Evolutionary conservation across 2,797 vertebrate genomes (phyloP).

Genomic region (Echiichthys vipera): DNA sequence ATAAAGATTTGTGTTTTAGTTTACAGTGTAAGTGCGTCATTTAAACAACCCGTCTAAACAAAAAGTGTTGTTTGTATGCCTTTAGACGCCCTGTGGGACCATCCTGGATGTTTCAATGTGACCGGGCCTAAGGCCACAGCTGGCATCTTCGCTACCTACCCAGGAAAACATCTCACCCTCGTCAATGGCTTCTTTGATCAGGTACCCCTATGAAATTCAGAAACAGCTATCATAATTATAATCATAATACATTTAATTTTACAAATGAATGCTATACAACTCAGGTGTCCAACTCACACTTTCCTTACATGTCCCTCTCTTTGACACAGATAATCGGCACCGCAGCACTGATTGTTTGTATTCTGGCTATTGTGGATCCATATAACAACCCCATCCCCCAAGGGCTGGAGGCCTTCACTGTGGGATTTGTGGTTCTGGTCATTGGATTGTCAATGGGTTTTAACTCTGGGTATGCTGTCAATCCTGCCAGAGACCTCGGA

Average conservation of each 20-base stretch:
- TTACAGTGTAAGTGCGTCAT: not conserved
- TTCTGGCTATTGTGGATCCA: slow-evolving; percentile 96
- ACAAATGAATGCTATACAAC: not conserved
- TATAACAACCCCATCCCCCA: slow-evolving; percentile 93
- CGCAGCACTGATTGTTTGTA: slow-evolving; percentile 91
- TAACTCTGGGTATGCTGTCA: slow-evolving; percentile 98
- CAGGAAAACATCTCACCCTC: slow-evolving; percentile 87
- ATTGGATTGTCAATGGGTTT: slow-evolving; percentile 98
- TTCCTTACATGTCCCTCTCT: not conserved
- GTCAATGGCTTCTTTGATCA: slow-evolving; percentile 98
- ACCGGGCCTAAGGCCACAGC: slow-evolving; percentile 83
- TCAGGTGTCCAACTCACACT: not conserved
- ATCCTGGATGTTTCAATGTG: slow-evolving; percentile 80
- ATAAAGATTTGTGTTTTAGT: not conserved
- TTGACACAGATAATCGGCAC: slow-evolving; percentile 92
- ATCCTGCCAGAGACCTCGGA: slow-evolving; percentile 96
- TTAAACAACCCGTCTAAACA: not conserved
- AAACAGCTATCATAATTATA: not conserved
- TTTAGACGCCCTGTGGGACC: slow-evolving; percentile 91
- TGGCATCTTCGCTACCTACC: slow-evolving; percentile 96
- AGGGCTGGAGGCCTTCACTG: slow-evolving; percentile 95
- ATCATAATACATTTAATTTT: not conserved
- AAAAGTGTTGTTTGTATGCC: not conserved
- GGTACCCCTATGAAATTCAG: slow-evolving; percentile 74
- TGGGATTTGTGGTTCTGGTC: slow-evolving; percentile 95